Evolutionary conservation across 2,888 invertebrate genomes (phyloP), one percentile per base, ranked within the genome.

Genomic region (Callinectes sapidus): DNA sequence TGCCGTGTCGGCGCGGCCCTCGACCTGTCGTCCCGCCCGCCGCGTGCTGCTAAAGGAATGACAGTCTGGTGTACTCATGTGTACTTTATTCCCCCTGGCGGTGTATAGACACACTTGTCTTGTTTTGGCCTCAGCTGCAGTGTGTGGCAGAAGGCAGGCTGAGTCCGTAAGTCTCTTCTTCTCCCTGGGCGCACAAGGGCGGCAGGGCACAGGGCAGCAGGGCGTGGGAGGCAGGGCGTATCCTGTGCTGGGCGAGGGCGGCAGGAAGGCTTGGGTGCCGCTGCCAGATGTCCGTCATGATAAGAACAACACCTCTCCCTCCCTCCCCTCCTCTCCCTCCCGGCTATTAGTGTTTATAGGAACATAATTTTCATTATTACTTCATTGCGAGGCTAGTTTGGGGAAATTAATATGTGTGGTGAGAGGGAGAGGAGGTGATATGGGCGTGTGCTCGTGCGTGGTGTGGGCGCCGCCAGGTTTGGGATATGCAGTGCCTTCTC

Each of bases 211-310:
- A 16, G 81, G 81, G 81, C 35, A 10, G 81, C 81, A 5, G 81
- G 81, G 81, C 81, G 81, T 81, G 81, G 81, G 81, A 32, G 81
- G 81, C 35, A 81, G 81, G 81, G 81, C 32, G 81, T 81, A 32
- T 81, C 81, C 81, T 13, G 81, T 23, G 81, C 16, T 32, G 32
- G 81, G 81, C 81, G 81, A 81, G 81, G 81, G 71, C 71, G 71
- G 28, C 71, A 71, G 71, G 71, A 71, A 71, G 71, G n/a, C 71
- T 71, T 71, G 71, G 71, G 81, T 81, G 81, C 81, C 35, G 81
- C 81, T 81, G 81, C 81, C 81, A 81, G 81, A 81, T 81, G 16
- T 35, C 81, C 81, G 35, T 81, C 81, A 81, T 81, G 81, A 81
- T 81, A 81, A 81, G 35, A 81, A 81, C 81, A 3, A 32, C 81